phyloP scores from a whole-genome alignment of 2,113 vertebrate genomes.

The Sebastes schlegelii region DNA sequence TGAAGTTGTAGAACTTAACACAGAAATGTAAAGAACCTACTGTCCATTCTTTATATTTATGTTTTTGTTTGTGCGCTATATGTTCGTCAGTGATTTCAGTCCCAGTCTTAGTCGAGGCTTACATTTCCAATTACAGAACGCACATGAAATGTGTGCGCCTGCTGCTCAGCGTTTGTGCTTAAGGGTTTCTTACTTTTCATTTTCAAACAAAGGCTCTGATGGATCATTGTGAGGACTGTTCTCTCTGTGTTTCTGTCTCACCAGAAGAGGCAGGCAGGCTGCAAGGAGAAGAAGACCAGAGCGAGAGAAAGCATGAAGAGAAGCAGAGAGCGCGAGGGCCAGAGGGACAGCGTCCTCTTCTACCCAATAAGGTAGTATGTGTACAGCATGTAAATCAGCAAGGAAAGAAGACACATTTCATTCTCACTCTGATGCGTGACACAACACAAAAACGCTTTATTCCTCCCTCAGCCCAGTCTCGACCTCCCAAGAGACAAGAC shows the following conservation, averaged over 20 bases:
- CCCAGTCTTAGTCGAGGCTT: background rate
- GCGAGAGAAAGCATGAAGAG: constrained; percentile 59
- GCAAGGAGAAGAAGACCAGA: constrained; percentile 61
- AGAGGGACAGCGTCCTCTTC: constrained; percentile 72
- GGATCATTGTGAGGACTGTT: background rate
- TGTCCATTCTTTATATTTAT: background rate
- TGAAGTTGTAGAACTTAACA: background rate
- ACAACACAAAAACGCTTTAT: background rate
- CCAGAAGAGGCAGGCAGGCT: constrained; percentile 74
- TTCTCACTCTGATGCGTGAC: background rate
- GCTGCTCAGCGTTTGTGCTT: background rate
- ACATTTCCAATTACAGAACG: background rate
- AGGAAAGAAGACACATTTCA: background rate
- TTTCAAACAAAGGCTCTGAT: background rate
- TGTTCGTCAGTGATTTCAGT: background rate
- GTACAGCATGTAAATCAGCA: background rate
- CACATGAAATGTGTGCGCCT: background rate
- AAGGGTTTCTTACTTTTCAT: background rate
- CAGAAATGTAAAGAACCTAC: background rate
- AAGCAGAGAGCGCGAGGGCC: constrained; percentile 63
- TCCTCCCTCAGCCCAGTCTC: constrained; percentile 60
- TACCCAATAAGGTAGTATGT: constrained; percentile 77
- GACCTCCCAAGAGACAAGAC: constrained; percentile 60
- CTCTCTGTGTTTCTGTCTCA: constrained; percentile 24
- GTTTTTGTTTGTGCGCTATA: background rate